A percentile compares a stretch with the other conserved stretches of the same genome.
Conservation (phyloP, 2,888 invertebrate species). For the Lomographa bimaculata region DNA sequence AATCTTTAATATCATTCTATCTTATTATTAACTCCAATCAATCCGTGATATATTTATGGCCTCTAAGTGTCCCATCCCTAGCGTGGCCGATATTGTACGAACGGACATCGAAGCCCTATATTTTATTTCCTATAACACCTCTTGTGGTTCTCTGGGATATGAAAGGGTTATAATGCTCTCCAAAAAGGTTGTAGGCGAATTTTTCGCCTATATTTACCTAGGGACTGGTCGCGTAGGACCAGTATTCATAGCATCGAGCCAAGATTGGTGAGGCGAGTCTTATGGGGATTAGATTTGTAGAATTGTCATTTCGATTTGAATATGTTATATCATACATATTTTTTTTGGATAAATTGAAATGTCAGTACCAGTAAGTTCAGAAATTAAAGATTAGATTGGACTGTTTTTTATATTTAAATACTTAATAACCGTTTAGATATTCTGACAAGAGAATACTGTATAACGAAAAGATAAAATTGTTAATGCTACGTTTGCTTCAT, state of each 20-base stretch:
- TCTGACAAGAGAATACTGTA: too few relatives aligned
- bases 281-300: conserved; percentile 4
- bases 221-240: conserved; percentile 15
- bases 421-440: too few relatives aligned
- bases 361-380: not conserved
- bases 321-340: too few relatives aligned
- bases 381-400: too few relatives aligned
- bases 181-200: conserved; percentile 29
- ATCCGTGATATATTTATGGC: too few relatives aligned
- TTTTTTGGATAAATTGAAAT: not conserved
- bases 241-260: conserved; percentile 27
- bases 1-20: too few relatives aligned
- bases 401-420: too few relatives aligned
- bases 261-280: conserved; percentile 1
- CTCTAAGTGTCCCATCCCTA: conserved; percentile 27
- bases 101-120: conserved; percentile 33
- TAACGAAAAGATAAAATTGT: too few relatives aligned
- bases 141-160: conserved; percentile 34
- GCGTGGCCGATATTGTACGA: conserved; percentile 26
- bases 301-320: too few relatives aligned
- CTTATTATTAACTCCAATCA: too few relatives aligned
- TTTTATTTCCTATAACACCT: conserved; percentile 42
- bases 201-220: conserved; percentile 27
- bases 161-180: conserved; percentile 39
- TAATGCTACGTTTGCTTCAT: too few relatives aligned